These are phyloP conservation scores for Cygnus olor DNA, from an alignment of 2,797 vertebrate species.

Conservation along the genomic window DNA sequence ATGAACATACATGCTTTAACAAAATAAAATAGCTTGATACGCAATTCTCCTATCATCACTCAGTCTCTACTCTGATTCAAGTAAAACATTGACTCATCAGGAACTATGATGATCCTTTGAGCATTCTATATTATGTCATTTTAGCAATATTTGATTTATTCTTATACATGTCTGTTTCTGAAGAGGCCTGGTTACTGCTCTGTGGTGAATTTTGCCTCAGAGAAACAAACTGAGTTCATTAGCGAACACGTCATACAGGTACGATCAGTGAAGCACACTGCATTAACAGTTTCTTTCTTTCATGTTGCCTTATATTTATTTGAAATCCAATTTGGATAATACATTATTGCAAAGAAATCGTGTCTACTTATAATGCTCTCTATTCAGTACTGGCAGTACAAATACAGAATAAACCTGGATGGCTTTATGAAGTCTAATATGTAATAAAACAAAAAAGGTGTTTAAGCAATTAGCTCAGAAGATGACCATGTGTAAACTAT, in stretches of 20 bases:
- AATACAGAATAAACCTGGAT: neutral
- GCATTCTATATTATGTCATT: neutral
- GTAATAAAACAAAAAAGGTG: neutral
- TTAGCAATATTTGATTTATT: neutral
- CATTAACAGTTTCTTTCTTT: neutral
- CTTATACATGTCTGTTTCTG: neutral
- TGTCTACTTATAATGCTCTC: neutral
- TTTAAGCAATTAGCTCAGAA: neutral
- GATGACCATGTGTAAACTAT: neutral
- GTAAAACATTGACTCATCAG: neutral
- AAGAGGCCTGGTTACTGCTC: neutral
- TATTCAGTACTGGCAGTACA: neutral
- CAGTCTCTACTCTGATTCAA: neutral
- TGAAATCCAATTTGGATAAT: constrained; percentile 10
- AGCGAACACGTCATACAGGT: neutral
- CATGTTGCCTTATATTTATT: neutral
- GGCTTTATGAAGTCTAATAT: neutral
- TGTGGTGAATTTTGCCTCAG: neutral
- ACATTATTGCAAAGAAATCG: neutral
- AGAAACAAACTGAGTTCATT: neutral
- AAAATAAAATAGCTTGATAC: neutral
- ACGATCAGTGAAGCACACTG: neutral
- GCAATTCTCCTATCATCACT: neutral
- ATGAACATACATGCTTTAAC: neutral
- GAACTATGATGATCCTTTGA: neutral